Evolutionary conservation across 2,113 vertebrate genomes (phyloP).

Genomic region (Pao palembangensis): DNA sequence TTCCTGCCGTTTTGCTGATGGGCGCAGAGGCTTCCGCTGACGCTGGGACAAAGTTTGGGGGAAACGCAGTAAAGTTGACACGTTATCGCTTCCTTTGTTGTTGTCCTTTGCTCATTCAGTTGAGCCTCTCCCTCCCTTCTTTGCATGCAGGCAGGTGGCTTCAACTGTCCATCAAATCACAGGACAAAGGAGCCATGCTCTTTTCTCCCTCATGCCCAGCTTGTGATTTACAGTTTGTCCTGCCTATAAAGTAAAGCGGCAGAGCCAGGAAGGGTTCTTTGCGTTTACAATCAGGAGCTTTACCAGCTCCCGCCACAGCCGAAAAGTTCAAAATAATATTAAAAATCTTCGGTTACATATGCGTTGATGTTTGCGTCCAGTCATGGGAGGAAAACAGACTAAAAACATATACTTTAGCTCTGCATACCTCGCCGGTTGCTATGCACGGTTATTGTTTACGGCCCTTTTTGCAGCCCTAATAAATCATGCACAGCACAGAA

Average conservation of each 20-base stretch:
- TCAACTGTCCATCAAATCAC: slow-evolving; percentile 25
- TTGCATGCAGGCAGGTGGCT: slow-evolving; percentile 50
- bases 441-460: slow-evolving; percentile 48
- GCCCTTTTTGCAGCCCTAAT: slow-evolving; percentile 23
- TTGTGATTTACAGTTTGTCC: slow-evolving; percentile 45
- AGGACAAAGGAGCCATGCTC: slow-evolving; percentile 45
- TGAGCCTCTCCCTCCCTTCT: background rate
- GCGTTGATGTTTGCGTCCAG: background rate
- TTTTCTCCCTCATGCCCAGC: slow-evolving; percentile 31
- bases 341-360: background rate
- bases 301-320: background rate
- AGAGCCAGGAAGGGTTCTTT: background rate
- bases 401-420: background rate
- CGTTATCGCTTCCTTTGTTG: background rate
- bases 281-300: background rate
- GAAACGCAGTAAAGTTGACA: background rate
- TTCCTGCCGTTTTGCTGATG: too few species aligned
- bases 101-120: too few species aligned
- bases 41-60: too few species aligned
- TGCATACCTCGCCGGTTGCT: slow-evolving; percentile 44
- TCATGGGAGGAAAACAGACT: background rate
- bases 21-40: too few species aligned
- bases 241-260: slow-evolving; percentile 29
- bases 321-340: too few species aligned
- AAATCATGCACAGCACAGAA: slow-evolving; percentile 24